These are phyloP conservation scores for Steinernema hermaphroditum DNA, from an alignment of 2,888 invertebrate species.

Conservation along the genomic window DNA sequence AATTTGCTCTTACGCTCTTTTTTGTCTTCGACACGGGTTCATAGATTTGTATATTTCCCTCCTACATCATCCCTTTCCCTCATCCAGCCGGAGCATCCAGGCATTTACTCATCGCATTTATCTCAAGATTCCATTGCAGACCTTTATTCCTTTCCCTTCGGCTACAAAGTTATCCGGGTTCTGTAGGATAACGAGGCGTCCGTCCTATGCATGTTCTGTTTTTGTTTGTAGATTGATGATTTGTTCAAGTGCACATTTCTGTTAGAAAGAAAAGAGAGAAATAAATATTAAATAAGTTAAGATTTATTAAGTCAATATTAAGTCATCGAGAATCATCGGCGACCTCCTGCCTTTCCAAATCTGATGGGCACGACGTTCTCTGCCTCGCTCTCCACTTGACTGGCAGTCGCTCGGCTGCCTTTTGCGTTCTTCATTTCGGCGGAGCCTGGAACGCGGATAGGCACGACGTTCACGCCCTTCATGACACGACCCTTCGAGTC, in stretches of 20 bases:
- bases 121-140: neutral
- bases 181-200: slow-evolving; percentile 1
- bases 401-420: slow-evolving; percentile 45
- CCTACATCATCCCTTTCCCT: neutral
- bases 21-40: neutral
- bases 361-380: slow-evolving; percentile 47
- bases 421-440: slow-evolving; percentile 43
- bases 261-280: slow-evolving; percentile 1
- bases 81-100: too few relatives aligned
- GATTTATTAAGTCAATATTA: slow-evolving; percentile 23
- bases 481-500: slow-evolving; percentile 58
- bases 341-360: slow-evolving; percentile 40
- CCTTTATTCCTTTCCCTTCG: slow-evolving; percentile 5
- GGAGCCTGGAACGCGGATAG: slow-evolving; percentile 53
- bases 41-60: neutral
- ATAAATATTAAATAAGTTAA: slow-evolving; percentile 11
- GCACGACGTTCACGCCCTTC: slow-evolving; percentile 55
- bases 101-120: neutral
- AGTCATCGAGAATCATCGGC: neutral
- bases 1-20: neutral
- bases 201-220: neutral
- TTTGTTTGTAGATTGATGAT: neutral
- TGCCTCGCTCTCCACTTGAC: slow-evolving; percentile 45
- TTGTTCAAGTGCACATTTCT: neutral
- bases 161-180: slow-evolving; percentile 9